These are phyloP conservation scores for Capra hircus DNA, from an alignment of 2,113 vertebrate species.

Conservation along the genomic window DNA sequence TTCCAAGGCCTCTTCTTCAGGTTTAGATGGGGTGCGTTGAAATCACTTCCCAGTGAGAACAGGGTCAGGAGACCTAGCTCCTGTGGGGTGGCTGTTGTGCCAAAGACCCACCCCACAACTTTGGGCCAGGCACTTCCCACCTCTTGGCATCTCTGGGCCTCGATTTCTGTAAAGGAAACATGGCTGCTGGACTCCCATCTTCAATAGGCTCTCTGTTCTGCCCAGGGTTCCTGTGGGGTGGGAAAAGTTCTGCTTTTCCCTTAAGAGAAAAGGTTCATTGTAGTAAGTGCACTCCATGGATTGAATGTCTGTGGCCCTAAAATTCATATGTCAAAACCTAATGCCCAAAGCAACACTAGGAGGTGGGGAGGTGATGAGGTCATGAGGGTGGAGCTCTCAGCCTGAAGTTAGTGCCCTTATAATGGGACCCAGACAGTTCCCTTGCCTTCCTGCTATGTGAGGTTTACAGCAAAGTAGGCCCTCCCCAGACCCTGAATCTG, in stretches of 20 bases:
- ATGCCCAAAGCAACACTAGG: neutral
- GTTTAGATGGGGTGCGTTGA: neutral
- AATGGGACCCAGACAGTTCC: neutral
- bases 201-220: neutral
- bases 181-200: neutral
- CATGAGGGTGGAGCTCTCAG: neutral
- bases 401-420: neutral
- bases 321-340: neutral
- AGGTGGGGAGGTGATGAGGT: neutral
- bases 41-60: neutral
- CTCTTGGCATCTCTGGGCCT: neutral
- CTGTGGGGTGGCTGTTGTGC: neutral
- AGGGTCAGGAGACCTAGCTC: neutral
- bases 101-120: neutral
- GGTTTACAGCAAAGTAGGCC: neutral
- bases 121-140: neutral
- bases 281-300: neutral
- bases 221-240: neutral
- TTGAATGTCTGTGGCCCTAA: neutral
- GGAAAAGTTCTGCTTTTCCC: neutral
- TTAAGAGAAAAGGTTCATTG: neutral
- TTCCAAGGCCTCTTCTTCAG: neutral
- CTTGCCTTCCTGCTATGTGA: neutral
- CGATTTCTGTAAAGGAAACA: neutral
- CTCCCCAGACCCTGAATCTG: neutral